Evolutionary conservation across 2,797 vertebrate species (phyloP).

Genomic region (Garrulus glandarius): DNA sequence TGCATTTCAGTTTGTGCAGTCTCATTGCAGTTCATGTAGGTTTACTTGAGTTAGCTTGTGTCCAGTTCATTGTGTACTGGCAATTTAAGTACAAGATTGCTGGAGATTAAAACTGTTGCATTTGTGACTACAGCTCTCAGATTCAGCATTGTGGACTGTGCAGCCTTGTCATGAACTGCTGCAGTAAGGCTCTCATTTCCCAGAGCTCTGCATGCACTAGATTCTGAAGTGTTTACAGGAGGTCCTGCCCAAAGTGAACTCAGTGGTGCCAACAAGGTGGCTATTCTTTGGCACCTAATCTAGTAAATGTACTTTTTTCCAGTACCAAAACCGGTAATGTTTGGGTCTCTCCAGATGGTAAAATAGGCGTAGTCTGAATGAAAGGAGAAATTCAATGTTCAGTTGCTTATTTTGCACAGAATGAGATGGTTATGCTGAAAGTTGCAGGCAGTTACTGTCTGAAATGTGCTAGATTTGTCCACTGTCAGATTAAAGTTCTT

Average conservation of each 20-base stretch:
- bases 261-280: neutral
- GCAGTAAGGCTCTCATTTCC: neutral
- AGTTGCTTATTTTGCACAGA: neutral
- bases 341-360: neutral
- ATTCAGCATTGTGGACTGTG: neutral
- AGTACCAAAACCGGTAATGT: fast-evolving
- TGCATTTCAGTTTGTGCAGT: neutral
- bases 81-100: neutral
- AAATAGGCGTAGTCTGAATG: neutral
- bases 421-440: neutral
- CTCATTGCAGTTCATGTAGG: fast-evolving
- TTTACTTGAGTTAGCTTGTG: neutral
- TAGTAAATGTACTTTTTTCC: neutral
- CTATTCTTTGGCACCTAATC: neutral
- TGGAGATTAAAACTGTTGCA: neutral
- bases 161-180: neutral
- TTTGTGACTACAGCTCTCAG: neutral
- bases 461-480: neutral
- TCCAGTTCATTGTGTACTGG: neutral
- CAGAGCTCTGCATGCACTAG: neutral
- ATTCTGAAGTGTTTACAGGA: neutral
- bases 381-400: neutral
- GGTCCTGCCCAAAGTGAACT: neutral
- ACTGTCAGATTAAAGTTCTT: neutral
- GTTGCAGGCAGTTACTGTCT: neutral